These are phyloP conservation scores for Crossocerus cetratus DNA, from an alignment of 2,888 invertebrate species.

Conservation along the genomic window DNA sequence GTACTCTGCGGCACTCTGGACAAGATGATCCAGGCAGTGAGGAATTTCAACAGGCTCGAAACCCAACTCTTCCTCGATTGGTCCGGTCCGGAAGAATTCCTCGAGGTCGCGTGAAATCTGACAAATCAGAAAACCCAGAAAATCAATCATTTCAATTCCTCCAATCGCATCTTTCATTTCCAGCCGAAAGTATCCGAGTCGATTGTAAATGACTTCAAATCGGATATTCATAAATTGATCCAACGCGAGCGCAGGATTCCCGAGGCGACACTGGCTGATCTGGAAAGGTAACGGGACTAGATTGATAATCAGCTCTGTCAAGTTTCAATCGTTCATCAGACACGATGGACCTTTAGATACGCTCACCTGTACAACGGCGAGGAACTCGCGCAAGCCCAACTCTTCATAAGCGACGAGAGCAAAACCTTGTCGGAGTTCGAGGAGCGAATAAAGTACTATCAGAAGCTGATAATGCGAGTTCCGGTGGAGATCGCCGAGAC, in stretches of 20 bases:
- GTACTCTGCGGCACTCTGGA: conserved; percentile 86
- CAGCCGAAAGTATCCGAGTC: conserved; percentile 80
- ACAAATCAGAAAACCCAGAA: neutral
- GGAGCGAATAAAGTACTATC: conserved; percentile 80
- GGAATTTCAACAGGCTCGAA: conserved; percentile 88
- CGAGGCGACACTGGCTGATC: conserved; percentile 84
- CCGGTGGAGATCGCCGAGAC: conserved; percentile 81
- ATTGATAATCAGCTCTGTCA: neutral
- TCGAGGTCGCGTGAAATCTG: conserved; percentile 59
- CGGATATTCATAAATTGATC: conserved; percentile 82
- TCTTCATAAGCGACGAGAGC: conserved; percentile 83
- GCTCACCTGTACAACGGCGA: conserved; percentile 63
- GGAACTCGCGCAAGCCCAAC: conserved; percentile 76
- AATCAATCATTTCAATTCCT: neutral
- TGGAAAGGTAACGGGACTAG: conserved; percentile 69
- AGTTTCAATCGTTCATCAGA: neutral
- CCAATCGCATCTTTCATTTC: neutral
- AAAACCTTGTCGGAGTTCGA: conserved; percentile 83
- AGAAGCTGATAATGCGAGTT: conserved; percentile 81
- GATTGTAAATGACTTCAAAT: conserved; percentile 82
- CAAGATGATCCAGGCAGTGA: conserved; percentile 85
- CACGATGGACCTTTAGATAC: conserved; percentile 54
- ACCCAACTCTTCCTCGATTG: conserved; percentile 81
- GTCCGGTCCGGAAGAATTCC: conserved; percentile 52
- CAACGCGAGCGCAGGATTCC: conserved; percentile 86